Percentiles rank a stretch among this genome's conserved stretches.
Conservation (phyloP, 2,888 invertebrate species). For the Bimastos eiseni region DNA sequence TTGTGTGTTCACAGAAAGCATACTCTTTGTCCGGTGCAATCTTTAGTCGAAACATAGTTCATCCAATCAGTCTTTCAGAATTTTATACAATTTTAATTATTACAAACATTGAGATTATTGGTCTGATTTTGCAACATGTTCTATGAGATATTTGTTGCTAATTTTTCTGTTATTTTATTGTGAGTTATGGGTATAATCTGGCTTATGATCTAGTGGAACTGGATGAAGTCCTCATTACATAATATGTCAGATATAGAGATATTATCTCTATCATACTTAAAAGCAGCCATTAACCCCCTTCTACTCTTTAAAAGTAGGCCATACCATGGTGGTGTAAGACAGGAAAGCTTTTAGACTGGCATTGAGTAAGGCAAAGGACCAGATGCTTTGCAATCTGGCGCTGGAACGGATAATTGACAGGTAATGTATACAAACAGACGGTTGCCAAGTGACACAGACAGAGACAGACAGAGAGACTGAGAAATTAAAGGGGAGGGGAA, state of each 20-base stretch:
- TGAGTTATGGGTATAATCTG: not conserved
- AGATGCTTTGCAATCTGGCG: not conserved
- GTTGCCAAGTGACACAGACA: constrained; percentile 6
- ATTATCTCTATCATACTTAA: not conserved
- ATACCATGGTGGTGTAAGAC: not conserved
- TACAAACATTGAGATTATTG: too few species aligned
- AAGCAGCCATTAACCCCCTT: constrained; percentile 13
- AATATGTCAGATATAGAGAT: too few species aligned
- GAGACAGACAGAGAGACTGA: not conserved
- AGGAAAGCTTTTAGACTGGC: not conserved
- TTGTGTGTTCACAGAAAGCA: not conserved
- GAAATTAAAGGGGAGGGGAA: not conserved
- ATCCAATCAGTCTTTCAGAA: not conserved
- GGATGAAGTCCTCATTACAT: not conserved
- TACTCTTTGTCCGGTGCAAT: not conserved
- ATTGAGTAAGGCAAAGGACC: not conserved
- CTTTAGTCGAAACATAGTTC: not conserved
- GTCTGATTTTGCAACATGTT: not conserved
- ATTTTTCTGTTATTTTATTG: not conserved
- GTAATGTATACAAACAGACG: constrained; percentile 13
- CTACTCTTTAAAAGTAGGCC: not conserved
- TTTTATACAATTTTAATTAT: too few species aligned
- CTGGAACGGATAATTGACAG: not conserved
- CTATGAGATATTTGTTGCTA: not conserved
- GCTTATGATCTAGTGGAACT: not conserved